These are phyloP conservation scores for Zaprionus tsacasi DNA, from an alignment of 1,140 invertebrate genomes.

Conservation along the genomic window DNA sequence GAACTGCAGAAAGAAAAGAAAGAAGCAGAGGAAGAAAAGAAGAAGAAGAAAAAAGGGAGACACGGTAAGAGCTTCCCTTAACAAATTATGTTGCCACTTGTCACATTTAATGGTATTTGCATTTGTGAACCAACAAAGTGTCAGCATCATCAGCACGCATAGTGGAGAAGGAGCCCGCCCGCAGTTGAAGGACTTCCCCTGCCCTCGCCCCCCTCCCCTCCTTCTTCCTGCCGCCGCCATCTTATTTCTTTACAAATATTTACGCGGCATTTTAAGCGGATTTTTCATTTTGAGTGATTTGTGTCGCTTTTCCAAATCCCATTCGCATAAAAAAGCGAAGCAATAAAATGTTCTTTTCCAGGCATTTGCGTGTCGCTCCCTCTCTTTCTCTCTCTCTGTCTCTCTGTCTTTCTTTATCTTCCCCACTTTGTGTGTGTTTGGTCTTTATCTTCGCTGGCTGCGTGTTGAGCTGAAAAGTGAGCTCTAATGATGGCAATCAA, in stretches of 20 bases:
- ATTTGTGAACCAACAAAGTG: constrained; percentile 79
- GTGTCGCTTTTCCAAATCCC: constrained; percentile 71
- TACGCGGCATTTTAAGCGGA: constrained; percentile 81
- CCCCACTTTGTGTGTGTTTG: constrained; percentile 6
- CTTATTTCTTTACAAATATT: constrained; percentile 77
- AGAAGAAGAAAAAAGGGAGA: constrained; percentile 7
- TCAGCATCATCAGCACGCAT: constrained; percentile 72
- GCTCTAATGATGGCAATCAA: constrained; percentile 64
- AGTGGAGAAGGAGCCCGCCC: constrained; percentile 20
- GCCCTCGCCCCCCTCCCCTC: neutral
- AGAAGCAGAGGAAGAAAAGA: constrained; percentile 10
- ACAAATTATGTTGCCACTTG: constrained; percentile 83
- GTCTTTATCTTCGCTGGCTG: constrained; percentile 46
- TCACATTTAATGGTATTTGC: constrained; percentile 83
- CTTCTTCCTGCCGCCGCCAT: constrained; percentile 9
- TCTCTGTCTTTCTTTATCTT: neutral
- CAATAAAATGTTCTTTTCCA: constrained; percentile 47
- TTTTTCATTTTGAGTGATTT: constrained; percentile 82
- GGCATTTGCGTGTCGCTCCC: neutral
- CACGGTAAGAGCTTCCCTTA: constrained; percentile 56
- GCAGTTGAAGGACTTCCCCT: neutral
- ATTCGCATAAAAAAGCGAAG: constrained; percentile 49
- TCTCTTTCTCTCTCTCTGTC: neutral
- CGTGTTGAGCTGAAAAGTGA: constrained; percentile 77
- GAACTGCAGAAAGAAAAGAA: constrained; percentile 11